Base-by-base conservation (phyloP, 2,113 vertebrate genomes). In the Physeter macrocephalus region DNA sequence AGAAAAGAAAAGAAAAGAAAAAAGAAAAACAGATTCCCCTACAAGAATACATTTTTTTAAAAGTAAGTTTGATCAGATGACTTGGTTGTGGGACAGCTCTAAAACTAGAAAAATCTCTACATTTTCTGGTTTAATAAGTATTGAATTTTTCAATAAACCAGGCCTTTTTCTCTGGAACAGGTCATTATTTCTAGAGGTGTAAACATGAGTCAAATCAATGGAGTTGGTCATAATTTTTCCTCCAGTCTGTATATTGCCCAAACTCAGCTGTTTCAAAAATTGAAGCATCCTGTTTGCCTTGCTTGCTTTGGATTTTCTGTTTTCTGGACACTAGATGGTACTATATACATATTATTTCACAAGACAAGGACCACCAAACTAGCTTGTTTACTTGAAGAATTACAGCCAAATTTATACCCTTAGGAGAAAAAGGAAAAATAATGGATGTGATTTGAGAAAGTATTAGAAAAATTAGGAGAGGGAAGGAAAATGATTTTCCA, bases 251-350 rank as follows among this genome's bases (percentile, higher is more conserved):
- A 41, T 41, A 20, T 74, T 6, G 13, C 13, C 9, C 52, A 46
- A 41, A 69, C 2, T 64, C 36, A 36, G 59, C 13, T 15, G 14
- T 31, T 46, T 52, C 10, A 27, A 57, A 67, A 78, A 74, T 27
- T 8, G 9, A 61, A 46, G 46, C 39, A 36, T 34, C 10, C 36
- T 39, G 2, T 61, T 54, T 59, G 41, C 36, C 34, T 39, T 29
- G 14, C 49, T 41, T 74, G 2, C 9, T 0, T 7, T 64, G 43
- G 4, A 14, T 31, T 57, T 74, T 93, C 52, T 64, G 29, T n/a
- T 8, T 82, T 46, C 49, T 74, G 31, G 1, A 21, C 97, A 90
- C 62, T 12, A 97, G 96, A 57, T 91, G 97, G 77, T 71, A 57
- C 54, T 66, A 31, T 13, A 57, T 10, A 21, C 74, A 61, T 1